Conservation (phyloP, 2,113 vertebrate species). For the Leucosticte australis region DNA sequence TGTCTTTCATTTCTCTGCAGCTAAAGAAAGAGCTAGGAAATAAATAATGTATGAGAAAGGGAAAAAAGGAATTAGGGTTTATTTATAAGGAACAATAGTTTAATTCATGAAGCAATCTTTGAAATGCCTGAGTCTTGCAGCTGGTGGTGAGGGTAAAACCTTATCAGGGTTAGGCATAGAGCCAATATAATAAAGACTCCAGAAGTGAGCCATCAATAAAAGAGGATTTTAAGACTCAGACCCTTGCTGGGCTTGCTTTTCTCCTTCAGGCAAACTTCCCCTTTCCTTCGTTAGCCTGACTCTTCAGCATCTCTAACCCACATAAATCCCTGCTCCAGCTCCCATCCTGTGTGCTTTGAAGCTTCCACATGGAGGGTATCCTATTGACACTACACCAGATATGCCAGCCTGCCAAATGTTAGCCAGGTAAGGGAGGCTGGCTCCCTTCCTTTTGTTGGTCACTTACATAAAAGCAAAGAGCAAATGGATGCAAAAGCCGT, state of each 20-base stretch:
- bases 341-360: not conserved
- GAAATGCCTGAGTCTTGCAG: slow-evolving; percentile 7
- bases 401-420: not conserved
- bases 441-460: not conserved
- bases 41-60: slow-evolving; percentile 35
- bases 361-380: not conserved
- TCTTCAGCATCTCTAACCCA: not conserved
- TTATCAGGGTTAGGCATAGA: not conserved
- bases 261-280: not conserved
- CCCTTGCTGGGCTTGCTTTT: not conserved
- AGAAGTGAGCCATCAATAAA: not conserved
- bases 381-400: not conserved
- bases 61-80: not conserved
- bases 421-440: not conserved
- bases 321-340: not conserved
- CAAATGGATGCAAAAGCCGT: not conserved
- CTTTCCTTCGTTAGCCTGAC: not conserved
- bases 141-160: not conserved
- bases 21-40: not conserved
- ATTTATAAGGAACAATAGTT: slow-evolving; percentile 16
- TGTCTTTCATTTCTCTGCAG: not conserved
- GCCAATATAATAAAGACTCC: not conserved
- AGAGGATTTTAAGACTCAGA: slow-evolving; percentile 14
- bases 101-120: slow-evolving; percentile 45
- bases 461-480: not conserved